These are phyloP conservation scores for Hedychridium roseum DNA, from an alignment of 2,888 invertebrate species.

Conservation along the genomic window DNA sequence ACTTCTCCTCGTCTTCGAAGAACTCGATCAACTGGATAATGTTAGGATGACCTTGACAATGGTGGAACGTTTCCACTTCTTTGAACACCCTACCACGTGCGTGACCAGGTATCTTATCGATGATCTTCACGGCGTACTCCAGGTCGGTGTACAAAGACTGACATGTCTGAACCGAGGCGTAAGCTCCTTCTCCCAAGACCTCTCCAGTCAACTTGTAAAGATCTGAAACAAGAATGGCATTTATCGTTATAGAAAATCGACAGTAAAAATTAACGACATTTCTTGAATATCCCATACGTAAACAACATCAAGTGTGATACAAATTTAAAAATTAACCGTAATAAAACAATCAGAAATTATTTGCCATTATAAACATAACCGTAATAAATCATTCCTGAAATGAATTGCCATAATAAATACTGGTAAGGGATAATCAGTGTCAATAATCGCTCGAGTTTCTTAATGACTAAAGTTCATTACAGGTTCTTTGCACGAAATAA, in stretches of 20 bases:
- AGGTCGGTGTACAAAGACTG: constrained; percentile 88
- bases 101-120: constrained; percentile 94
- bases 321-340: too few relatives aligned
- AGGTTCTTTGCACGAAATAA: too few relatives aligned
- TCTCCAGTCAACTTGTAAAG: constrained; percentile 95
- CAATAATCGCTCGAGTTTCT: too few relatives aligned
- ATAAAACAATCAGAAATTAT: too few relatives aligned
- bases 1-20: constrained; percentile 96
- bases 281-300: too few relatives aligned
- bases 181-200: constrained; percentile 95
- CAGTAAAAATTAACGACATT: too few relatives aligned
- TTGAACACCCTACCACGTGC: constrained; percentile 95
- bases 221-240: constrained; percentile 70
- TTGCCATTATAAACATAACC: too few relatives aligned
- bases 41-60: constrained; percentile 96
- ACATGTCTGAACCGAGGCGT: constrained; percentile 95
- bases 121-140: constrained; percentile 97
- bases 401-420: too few relatives aligned
- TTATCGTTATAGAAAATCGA: constrained; percentile 12
- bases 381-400: too few relatives aligned
- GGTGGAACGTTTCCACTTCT: constrained; percentile 98
- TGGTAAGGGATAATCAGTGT: too few relatives aligned
- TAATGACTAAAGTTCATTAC: too few relatives aligned
- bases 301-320: too few relatives aligned
- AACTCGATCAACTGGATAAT: constrained; percentile 97